Base-by-base conservation (phyloP, 2,113 vertebrate genomes). In the cattle (Bos taurus) region DNA sequence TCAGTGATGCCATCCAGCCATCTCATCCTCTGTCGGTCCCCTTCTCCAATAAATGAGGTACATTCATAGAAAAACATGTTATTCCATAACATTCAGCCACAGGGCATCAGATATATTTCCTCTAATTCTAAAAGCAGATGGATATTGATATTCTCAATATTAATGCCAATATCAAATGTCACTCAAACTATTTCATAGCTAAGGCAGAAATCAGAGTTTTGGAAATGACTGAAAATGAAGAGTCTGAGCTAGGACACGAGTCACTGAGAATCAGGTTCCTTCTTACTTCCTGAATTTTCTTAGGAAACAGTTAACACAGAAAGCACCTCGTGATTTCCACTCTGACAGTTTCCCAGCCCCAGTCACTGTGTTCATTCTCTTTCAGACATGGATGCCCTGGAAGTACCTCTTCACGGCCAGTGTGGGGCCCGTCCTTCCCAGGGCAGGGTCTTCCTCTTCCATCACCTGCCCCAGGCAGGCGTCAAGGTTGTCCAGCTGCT, bases 391-490 rank as follows among this genome's bases (percentile, higher is more conserved):
- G 25, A 26, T 59, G 2, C 26, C 59, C 59, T 28, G 59, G 60
- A 64, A 64, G 30, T 90, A 87, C 3, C 2, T 52, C 81, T 17
- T 86, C 50, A 90, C 0, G 4, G 48, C 40, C 40, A 67, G 17
- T 1, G 14, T 9, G 8, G 19, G 6, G 17, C 62, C 62, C 3
- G 1, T 1, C 1, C 0, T 3, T 11, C 30, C 25, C 5, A 4
- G 48, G 25, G 7, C 80, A 48, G 87, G 15, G 2, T n/a, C 48
- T 23, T 33, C 67, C 10, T 50, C 33, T 30, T 2, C 33, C 16
- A 0, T 3, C 81, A 17, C 62, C 15, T 16, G 62, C 30, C 7
- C 30, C 62, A n/a, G 3, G 21, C 64, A 96, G 36, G 57, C 0
- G 0, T 36, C 28, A 80, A 90, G 77, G 16, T 0, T 0, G 0